phyloP scores from a whole-genome alignment of 2,797 vertebrate species.

The Melanotaenia trifasciata region DNA sequence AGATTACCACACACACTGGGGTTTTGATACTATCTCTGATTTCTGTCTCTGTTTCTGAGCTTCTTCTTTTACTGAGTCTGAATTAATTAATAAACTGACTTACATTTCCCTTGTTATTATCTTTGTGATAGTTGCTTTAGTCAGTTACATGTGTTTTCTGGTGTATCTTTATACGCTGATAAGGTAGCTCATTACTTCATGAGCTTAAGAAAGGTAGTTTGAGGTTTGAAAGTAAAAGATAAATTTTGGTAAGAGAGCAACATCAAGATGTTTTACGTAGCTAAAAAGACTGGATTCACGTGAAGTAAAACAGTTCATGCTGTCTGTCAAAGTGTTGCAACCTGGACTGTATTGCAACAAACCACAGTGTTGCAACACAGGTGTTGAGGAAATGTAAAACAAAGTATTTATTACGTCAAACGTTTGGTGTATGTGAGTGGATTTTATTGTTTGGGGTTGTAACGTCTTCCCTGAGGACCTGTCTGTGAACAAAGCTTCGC shows the following conservation, averaged over 20 bases:
- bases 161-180: neutral
- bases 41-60: constrained; percentile 24
- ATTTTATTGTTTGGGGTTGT: too few relatives aligned
- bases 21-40: constrained; percentile 44
- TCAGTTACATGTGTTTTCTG: neutral
- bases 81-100: neutral
- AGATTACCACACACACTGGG: constrained; percentile 66
- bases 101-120: neutral
- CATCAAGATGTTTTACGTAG: neutral
- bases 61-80: neutral
- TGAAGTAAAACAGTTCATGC: too few relatives aligned
- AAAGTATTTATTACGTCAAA: too few relatives aligned
- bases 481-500: too few relatives aligned
- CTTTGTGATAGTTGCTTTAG: neutral
- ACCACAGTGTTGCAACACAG: too few relatives aligned
- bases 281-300: too few relatives aligned
- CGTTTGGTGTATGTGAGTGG: too few relatives aligned
- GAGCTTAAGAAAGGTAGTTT: neutral
- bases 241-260: neutral
- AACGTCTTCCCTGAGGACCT: too few relatives aligned
- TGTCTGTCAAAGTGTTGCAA: too few relatives aligned
- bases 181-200: neutral
- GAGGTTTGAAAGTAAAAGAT: neutral
- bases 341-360: too few relatives aligned
- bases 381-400: too few relatives aligned